Evolutionary conservation across 2,888 invertebrate genomes (phyloP).

Genomic region (Acanthosepion esculentum): DNA sequence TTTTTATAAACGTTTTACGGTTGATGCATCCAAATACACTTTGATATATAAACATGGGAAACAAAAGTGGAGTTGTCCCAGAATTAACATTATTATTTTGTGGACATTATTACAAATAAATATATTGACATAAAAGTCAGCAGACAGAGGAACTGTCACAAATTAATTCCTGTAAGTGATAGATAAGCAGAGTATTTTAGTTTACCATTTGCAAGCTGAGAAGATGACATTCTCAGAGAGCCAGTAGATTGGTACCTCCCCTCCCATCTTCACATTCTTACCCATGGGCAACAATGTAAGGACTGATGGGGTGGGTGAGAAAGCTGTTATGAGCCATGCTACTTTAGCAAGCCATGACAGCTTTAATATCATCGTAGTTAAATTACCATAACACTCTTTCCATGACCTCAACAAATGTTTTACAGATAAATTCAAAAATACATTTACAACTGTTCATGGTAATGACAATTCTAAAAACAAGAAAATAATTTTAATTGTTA

Average conservation of each 20-base stretch:
- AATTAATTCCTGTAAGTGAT: not conserved
- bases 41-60: not conserved
- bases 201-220: not conserved
- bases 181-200: not conserved
- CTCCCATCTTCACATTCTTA: not conserved
- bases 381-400: not conserved
- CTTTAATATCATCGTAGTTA: not conserved
- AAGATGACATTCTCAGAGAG: not conserved
- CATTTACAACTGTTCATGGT: not conserved
- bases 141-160: not conserved
- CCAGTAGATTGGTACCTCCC: too few relatives aligned
- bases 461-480: not conserved
- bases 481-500: not conserved
- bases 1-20: too few relatives aligned
- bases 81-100: not conserved
- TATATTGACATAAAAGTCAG: not conserved
- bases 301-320: not conserved
- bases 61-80: not conserved
- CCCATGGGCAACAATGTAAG: not conserved
- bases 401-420: not conserved
- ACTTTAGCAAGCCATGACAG: not conserved
- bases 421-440: not conserved
- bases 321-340: not conserved
- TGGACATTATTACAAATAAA: not conserved
- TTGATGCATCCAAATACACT: too few relatives aligned